Base-by-base conservation (phyloP, 2,113 vertebrate genomes). In the Lasiurus cinereus region DNA sequence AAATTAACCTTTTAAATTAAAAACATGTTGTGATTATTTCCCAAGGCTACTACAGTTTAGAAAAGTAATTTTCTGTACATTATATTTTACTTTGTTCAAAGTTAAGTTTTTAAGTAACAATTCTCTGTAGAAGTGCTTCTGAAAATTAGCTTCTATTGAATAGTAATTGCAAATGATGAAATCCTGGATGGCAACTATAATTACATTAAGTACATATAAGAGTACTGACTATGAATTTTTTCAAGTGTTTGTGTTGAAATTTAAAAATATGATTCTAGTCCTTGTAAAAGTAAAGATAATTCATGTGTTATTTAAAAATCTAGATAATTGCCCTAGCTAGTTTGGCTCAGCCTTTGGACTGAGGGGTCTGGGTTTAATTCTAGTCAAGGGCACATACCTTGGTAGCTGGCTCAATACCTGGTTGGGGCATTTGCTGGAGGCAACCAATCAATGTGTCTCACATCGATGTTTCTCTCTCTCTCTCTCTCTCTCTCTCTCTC, bases 1-100 rank as follows among this genome's bases (percentile, higher is more conserved):
- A 74, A 46, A 74, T 85, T 93, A 93, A 67, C 10, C 54, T 90
- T 94, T 94, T 90, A 94, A 92, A 36, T 94, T 83, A 93, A 91
- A 39, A 77, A 22, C 70, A 7, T 88, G 29, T 70, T 70, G 5
- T 93, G n/a, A 85, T 84, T 90, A 72, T 8, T 79, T 64, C 92
- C 62, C 50, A 54, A 94, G 31, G 39, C 54, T 85, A 54, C 9
- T 59, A 91, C 13, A 77, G 1, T 33, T 95, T 86, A 80, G 39
- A 69, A 72, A 19, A 87, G 43, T 64, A 93, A 83, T 80, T 12
- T 93, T 94, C 15, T 95, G 19, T 97, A 93, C 76, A 2, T 21
- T 76, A 54, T 46, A 5, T 43, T 16, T 91, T 94, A 83, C 46
- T 43, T 66, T 73, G 52, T 54, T 73, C 50, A 50, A 74, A 29